Percentiles rank a stretch among this genome's conserved stretches.
phyloP scores from a whole-genome alignment of 37 sponge, comb jelly and placozoan species.

The Chondrilla cf. caribensis region DNA sequence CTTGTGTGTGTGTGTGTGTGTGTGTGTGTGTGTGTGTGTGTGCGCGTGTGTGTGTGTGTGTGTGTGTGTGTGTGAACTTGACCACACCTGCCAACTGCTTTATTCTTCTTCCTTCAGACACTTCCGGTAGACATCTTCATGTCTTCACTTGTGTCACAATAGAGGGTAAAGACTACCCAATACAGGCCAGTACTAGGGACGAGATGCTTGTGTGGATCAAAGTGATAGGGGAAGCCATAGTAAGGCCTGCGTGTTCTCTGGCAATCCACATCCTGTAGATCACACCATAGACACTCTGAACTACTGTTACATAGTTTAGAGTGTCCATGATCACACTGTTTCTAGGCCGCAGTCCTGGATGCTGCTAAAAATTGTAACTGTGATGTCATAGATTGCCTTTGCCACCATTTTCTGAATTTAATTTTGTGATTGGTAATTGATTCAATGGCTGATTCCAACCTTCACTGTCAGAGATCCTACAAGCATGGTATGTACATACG shows the following conservation, averaged over 20 bases:
- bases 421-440: too few species aligned
- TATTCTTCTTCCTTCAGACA: constrained; percentile 33
- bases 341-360: background rate
- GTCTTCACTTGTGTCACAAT: constrained; percentile 75
- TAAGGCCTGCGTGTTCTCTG: constrained; percentile 7
- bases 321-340: background rate
- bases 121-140: constrained; percentile 55
- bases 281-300: background rate
- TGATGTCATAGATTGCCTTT: too few species aligned
- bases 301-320: too few species aligned
- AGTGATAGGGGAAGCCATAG: constrained; percentile 43
- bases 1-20: background rate
- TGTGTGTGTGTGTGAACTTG: background rate
- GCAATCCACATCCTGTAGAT: background rate
- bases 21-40: background rate
- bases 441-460: too few species aligned
- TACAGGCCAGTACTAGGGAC: constrained; percentile 66
- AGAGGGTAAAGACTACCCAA: constrained; percentile 74
- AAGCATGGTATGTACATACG: too few species aligned
- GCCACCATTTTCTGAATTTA: too few species aligned
- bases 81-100: background rate
- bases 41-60: background rate
- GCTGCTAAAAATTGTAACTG: too few species aligned
- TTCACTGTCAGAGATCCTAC: too few species aligned
- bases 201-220: constrained; percentile 74